Conservation (phyloP, 2,888 invertebrate species). For the Acanthacorydalis orientalis region DNA sequence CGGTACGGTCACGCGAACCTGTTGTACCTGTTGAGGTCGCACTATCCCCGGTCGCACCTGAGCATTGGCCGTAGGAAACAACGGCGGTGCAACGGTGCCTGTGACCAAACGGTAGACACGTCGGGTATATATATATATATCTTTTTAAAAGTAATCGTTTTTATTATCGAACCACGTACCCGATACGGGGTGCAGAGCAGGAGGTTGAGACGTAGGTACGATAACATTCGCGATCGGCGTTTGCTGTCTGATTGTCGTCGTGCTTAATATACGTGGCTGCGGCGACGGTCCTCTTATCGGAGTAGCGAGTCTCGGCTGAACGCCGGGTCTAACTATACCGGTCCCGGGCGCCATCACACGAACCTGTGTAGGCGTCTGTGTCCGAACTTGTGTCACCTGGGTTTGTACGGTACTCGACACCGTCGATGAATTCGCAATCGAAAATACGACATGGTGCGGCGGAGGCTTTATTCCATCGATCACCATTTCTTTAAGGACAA, state of each 20-base stretch:
- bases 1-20: constrained; percentile 26
- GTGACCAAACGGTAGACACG: background rate
- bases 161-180: constrained; percentile 10
- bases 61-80: constrained; percentile 11
- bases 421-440: constrained; percentile 26
- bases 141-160: background rate
- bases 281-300: constrained; percentile 22
- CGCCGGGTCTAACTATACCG: constrained; percentile 30
- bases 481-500: constrained; percentile 75
- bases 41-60: constrained; percentile 18
- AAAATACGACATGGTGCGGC: constrained; percentile 49
- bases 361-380: constrained; percentile 32
- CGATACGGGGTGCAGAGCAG: constrained; percentile 26
- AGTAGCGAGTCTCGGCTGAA: constrained; percentile 37
- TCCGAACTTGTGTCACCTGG: constrained; percentile 13
- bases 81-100: constrained; percentile 8
- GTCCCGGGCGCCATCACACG: constrained; percentile 39
- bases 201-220: constrained; percentile 26
- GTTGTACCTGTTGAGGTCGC: constrained; percentile 21
- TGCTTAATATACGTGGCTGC: constrained; percentile 21
- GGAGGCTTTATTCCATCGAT: constrained; percentile 94
- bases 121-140: background rate
- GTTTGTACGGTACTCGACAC: constrained; percentile 19
- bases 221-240: constrained; percentile 16
- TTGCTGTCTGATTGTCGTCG: constrained; percentile 22